A percentile compares a stretch with the other conserved stretches of the same genome.
These are phyloP conservation scores for Vidua chalybeata DNA, from an alignment of 2,113 vertebrate genomes.

Conservation along the genomic window DNA sequence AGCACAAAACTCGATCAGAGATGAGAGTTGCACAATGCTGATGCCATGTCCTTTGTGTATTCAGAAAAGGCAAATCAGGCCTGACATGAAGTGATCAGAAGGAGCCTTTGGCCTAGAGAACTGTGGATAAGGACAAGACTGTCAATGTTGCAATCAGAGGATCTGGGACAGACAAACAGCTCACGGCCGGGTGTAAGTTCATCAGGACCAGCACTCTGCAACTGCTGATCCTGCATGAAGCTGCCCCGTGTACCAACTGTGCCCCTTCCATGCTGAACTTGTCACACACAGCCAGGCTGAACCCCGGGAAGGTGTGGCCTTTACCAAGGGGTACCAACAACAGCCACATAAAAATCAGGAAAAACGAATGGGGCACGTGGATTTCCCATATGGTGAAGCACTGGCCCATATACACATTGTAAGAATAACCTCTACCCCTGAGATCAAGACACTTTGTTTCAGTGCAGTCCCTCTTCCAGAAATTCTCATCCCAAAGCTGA, in stretches of 20 bases:
- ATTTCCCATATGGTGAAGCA: not conserved
- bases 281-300: not conserved
- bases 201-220: not conserved
- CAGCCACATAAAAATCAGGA: not conserved
- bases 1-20: not conserved
- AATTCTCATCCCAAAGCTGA: not conserved
- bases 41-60: not conserved
- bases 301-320: not conserved
- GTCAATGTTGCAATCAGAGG: not conserved
- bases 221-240: not conserved
- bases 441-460: not conserved
- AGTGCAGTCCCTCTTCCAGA: not conserved
- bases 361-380: not conserved
- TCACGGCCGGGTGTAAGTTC: not conserved
- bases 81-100: not conserved
- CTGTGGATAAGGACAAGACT: not conserved
- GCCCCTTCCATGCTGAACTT: not conserved
- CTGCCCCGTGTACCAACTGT: not conserved
- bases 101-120: not conserved
- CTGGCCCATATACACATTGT: not conserved
- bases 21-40: not conserved
- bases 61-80: not conserved
- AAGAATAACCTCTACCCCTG: not conserved
- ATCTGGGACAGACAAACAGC: not conserved
- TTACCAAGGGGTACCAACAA: not conserved